Conservation (phyloP, 2,888 invertebrate genomes). For the Melolontha melolontha region DNA sequence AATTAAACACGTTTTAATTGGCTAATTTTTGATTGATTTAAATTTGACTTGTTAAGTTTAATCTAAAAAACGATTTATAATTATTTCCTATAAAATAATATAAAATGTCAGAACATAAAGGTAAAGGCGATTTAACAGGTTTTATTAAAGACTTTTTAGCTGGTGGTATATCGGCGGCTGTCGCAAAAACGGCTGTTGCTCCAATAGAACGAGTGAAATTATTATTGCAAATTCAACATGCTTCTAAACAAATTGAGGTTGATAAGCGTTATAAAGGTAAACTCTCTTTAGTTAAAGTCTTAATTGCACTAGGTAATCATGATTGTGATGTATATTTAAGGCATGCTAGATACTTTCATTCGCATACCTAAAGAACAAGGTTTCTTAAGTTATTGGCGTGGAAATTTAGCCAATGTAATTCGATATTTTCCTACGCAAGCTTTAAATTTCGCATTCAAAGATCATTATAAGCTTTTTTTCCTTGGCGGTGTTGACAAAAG, state of each 20-base stretch:
- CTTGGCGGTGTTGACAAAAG: conserved; percentile 88
- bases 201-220: conserved; percentile 96
- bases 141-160: conserved; percentile 92
- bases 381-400: conserved; percentile 88
- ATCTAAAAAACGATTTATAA: neutral
- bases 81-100: neutral
- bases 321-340: conserved; percentile 55
- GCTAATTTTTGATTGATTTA: conserved; percentile 9
- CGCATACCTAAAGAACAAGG: conserved; percentile 92
- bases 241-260: conserved; percentile 87
- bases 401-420: conserved; percentile 94
- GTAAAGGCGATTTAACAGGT: conserved; percentile 78
- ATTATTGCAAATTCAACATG: conserved; percentile 93
- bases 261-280: conserved; percentile 86
- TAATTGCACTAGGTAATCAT: neutral
- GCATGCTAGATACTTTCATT: conserved; percentile 85
- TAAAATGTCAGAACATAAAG: conserved; percentile 5
- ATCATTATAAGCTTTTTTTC: conserved; percentile 91
- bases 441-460: conserved; percentile 95
- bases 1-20: conserved; percentile 5
- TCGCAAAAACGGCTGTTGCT: conserved; percentile 94
- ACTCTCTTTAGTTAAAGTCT: too few species aligned
- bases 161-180: conserved; percentile 92
- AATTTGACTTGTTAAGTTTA: conserved; percentile 27
- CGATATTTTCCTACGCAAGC: conserved; percentile 96